phyloP scores from a whole-genome alignment of 2,113 vertebrate genomes.

The Mesoclemmys tuberculata region DNA sequence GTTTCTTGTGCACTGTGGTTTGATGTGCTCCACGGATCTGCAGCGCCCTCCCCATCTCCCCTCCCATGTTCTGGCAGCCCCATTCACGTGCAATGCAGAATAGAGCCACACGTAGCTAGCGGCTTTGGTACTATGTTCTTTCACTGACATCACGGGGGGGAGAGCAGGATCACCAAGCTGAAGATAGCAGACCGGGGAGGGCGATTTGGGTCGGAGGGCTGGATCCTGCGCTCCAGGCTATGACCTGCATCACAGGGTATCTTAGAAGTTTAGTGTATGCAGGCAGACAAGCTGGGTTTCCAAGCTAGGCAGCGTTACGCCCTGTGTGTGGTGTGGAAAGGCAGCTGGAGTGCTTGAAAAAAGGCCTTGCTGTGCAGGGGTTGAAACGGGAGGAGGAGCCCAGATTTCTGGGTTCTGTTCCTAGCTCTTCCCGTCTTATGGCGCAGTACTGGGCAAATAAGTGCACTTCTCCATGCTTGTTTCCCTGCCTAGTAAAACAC shows the following conservation, averaged over 20 bases:
- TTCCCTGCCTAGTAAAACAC: not conserved
- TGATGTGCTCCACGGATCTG: not conserved
- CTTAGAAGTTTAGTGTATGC: not conserved
- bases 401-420: not conserved
- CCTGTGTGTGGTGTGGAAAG: not conserved
- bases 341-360: not conserved
- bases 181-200: not conserved
- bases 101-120: not conserved
- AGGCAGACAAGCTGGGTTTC: slow-evolving; percentile 13
- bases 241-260: not conserved
- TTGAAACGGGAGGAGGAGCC: not conserved
- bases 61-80: not conserved
- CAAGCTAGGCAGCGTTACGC: not conserved
- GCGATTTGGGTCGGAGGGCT: not conserved
- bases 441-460: not conserved
- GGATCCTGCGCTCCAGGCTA: not conserved
- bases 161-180: accelerated
- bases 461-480: not conserved
- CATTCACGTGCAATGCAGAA: not conserved
- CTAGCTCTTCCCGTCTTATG: not conserved
- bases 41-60: not conserved
- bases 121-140: accelerated
- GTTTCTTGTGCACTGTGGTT: not conserved
- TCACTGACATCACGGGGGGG: not conserved
- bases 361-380: not conserved